These are phyloP conservation scores for Fregetta grallaria DNA, from an alignment of 2,113 vertebrate genomes.

Conservation along the genomic window DNA sequence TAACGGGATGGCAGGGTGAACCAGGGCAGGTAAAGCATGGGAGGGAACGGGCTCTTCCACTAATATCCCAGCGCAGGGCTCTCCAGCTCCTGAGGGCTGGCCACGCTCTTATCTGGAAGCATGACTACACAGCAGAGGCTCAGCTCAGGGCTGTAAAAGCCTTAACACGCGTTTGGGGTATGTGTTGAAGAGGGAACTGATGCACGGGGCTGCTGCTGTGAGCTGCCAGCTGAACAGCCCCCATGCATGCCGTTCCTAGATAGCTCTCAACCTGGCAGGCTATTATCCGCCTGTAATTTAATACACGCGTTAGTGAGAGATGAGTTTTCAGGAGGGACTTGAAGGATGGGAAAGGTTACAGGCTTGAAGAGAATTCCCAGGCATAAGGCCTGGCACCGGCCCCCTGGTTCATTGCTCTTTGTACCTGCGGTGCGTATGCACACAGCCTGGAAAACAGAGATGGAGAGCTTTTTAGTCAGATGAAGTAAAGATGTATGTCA, in stretches of 20 bases:
- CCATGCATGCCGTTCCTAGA: fast-evolving
- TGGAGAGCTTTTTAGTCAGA: neutral
- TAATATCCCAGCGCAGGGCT: neutral
- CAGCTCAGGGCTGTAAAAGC: neutral
- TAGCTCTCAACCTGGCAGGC: neutral
- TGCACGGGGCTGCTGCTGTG: neutral
- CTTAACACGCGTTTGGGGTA: fast-evolving
- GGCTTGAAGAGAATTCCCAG: neutral
- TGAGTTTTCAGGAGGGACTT: neutral
- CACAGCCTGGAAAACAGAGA: neutral
- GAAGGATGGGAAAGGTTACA: neutral
- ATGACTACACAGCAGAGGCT: neutral
- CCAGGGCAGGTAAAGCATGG: neutral
- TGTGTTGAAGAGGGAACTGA: neutral
- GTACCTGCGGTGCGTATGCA: neutral
- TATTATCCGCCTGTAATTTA: neutral
- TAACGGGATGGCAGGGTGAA: no score
- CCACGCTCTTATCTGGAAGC: neutral
- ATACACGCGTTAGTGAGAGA: neutral
- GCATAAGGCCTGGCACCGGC: neutral
- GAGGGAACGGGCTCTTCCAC: neutral
- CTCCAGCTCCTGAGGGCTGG: neutral
- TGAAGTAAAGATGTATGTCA: neutral
- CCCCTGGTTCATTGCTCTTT: neutral
- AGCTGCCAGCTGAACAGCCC: neutral